phyloP scores from a whole-genome alignment of 2,113 vertebrate genomes.

The Panthera uncia region DNA sequence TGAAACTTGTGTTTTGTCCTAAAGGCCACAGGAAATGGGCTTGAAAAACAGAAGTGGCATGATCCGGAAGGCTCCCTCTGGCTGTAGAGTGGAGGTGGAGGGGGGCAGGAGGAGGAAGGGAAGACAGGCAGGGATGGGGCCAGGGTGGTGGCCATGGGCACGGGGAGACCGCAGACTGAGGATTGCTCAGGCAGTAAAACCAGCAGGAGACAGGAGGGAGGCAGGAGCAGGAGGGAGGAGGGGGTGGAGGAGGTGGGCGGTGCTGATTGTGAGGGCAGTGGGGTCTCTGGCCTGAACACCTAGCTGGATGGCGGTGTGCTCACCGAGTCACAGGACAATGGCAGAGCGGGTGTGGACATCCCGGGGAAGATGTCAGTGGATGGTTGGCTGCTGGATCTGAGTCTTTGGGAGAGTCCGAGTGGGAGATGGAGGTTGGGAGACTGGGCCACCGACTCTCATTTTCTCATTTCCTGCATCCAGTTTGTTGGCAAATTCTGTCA shows the following conservation, averaged over 20 bases:
- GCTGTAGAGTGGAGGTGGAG: background rate
- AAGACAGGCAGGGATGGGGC: background rate
- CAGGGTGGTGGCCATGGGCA: background rate
- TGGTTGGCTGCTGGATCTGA: background rate
- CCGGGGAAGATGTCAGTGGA: background rate
- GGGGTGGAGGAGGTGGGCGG: background rate
- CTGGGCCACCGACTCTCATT: background rate
- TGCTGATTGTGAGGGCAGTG: background rate
- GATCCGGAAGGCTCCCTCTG: background rate
- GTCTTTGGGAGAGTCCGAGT: background rate
- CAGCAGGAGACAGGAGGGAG: background rate
- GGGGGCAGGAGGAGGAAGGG: too few species aligned
- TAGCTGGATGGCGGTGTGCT: background rate
- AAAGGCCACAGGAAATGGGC: background rate
- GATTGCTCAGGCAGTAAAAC: background rate
- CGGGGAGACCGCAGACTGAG: background rate
- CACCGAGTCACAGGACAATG: background rate
- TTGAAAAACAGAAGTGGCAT: background rate
- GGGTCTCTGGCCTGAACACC: background rate
- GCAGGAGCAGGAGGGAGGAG: background rate
- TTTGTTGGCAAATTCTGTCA: background rate
- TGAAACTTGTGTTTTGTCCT: background rate
- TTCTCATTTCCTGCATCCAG: background rate
- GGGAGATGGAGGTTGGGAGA: background rate
- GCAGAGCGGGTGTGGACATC: background rate